Evolutionary conservation across 2,797 vertebrate genomes (phyloP).

Genomic region (Mus minutoides): DNA sequence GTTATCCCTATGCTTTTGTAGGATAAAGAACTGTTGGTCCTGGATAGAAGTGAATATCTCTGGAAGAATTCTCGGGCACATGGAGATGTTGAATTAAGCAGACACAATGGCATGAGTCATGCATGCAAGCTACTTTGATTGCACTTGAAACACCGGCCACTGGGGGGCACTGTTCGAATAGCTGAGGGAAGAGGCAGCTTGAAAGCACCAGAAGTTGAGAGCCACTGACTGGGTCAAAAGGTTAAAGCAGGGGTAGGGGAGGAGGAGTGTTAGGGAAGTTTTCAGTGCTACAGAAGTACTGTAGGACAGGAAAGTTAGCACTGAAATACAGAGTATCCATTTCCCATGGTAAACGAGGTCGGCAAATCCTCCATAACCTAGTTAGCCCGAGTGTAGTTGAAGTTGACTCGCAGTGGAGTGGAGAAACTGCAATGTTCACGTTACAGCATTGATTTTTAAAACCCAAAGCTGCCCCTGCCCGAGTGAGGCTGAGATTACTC

Average conservation of each 20-base stretch:
- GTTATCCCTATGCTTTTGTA: background rate
- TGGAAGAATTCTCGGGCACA: background rate
- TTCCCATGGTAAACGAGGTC: background rate
- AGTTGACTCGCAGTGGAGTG: background rate
- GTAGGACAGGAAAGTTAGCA: background rate
- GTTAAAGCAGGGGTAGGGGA: background rate
- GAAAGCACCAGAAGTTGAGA: background rate
- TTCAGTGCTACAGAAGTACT: background rate
- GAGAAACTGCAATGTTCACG: background rate
- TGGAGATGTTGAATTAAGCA: background rate
- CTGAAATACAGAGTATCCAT: background rate
- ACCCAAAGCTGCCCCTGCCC: background rate
- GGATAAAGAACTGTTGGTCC: background rate
- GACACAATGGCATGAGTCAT: background rate
- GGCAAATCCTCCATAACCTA: background rate
- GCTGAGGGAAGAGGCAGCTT: background rate
- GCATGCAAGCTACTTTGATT: background rate
- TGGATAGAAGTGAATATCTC: background rate
- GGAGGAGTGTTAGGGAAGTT: background rate
- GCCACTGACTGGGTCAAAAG: background rate
- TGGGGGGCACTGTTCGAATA: conserved; percentile 46
- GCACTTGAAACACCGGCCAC: conserved; percentile 27
- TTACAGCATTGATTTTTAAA: background rate
- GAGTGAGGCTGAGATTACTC: background rate
- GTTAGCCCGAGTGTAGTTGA: background rate